Base-by-base conservation (phyloP, 2,113 vertebrate genomes). In the Podarcis cretensis region DNA sequence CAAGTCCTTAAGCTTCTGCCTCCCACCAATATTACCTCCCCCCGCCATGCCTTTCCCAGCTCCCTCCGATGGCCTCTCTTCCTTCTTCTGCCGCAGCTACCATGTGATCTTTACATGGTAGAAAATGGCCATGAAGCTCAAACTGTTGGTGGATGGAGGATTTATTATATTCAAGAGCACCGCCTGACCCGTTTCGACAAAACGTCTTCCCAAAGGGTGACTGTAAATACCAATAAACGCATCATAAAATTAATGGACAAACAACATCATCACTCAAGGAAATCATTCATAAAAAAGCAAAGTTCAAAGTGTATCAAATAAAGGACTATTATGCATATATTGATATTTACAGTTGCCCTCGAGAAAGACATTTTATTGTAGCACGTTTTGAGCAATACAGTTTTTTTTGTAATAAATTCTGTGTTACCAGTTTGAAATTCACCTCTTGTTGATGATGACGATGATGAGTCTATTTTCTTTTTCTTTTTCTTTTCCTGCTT, bases 261-360 rank as follows among this genome's bases (percentile, higher is more conserved):
- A 82, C 86, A 81, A 43, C 40, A 48, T 79, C 79, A 65, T 88
- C 68, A 82, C 75, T 88, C 79, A 88, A 88, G 69, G 71, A 88
- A 75, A 88, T 88, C 71, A 88, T 88, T 88, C 79, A 68, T 59
- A 88, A n/a, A 69, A 82, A 71, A 74, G 74, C 86, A 88, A 85
- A 59, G 71, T 85, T 88, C 86, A 88, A 82, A 74, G 79, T 65
- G 86, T 75, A 82, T 88, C 74, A 82, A 88, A 88, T 57, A 81
- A 65, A 71, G 16, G 86, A 73, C 54, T 75, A 82, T 81, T 87
- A 87, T 81, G 86, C 86, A 81, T 14, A 40, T 74, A 87, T 88
- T 88, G 79, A 82, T 88, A 75, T 88, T 88, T 81, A 82, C 79
- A 88, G 79, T 88, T 88, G 68, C 86, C 79, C 86, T 88, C 82